Evolutionary conservation across 2,113 vertebrate genomes (phyloP).

Genomic region (Cebus imitator): DNA sequence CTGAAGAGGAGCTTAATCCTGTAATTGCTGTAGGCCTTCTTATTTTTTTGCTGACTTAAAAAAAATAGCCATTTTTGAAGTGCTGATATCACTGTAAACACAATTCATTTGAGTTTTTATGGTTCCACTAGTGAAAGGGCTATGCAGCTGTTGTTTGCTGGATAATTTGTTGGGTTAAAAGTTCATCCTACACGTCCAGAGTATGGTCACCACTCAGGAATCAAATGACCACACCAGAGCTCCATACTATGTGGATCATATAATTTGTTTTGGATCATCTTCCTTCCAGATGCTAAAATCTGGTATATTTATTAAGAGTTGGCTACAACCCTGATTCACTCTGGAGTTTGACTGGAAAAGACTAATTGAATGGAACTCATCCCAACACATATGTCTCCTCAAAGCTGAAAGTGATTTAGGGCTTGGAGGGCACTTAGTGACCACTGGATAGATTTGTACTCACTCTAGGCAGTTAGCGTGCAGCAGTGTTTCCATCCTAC

Average conservation of each 20-base stretch:
- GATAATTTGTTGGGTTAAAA: slow-evolving; percentile 81
- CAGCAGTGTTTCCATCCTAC: not conserved
- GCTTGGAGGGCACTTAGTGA: not conserved
- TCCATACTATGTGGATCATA: slow-evolving; percentile 73
- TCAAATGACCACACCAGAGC: slow-evolving; percentile 83
- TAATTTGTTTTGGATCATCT: slow-evolving; percentile 80
- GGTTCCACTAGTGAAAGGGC: slow-evolving; percentile 73
- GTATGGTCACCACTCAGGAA: slow-evolving; percentile 83
- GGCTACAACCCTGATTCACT: slow-evolving; percentile 46
- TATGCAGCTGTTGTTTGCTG: slow-evolving; percentile 84
- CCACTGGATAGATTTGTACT: slow-evolving; percentile 7
- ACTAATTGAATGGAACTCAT: slow-evolving; percentile 44
- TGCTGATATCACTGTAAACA: slow-evolving; percentile 78
- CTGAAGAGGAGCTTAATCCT: slow-evolving; percentile 51
- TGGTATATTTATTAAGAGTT: slow-evolving; percentile 74
- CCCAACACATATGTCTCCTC: slow-evolving; percentile 50
- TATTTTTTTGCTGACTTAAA: slow-evolving; percentile 63
- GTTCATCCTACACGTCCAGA: slow-evolving; percentile 73
- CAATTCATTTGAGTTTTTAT: slow-evolving; percentile 49
- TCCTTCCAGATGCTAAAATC: slow-evolving; percentile 83
- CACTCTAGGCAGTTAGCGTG: not conserved
- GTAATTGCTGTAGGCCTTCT: slow-evolving; percentile 55
- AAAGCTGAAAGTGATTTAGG: slow-evolving; percentile 40
- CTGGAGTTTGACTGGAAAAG: slow-evolving; percentile 66
- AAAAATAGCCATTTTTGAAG: slow-evolving; percentile 70